Evolutionary conservation across 92 coral and sea anemone species (phyloP).

Genomic region (Palythoa heliodiscus): DNA sequence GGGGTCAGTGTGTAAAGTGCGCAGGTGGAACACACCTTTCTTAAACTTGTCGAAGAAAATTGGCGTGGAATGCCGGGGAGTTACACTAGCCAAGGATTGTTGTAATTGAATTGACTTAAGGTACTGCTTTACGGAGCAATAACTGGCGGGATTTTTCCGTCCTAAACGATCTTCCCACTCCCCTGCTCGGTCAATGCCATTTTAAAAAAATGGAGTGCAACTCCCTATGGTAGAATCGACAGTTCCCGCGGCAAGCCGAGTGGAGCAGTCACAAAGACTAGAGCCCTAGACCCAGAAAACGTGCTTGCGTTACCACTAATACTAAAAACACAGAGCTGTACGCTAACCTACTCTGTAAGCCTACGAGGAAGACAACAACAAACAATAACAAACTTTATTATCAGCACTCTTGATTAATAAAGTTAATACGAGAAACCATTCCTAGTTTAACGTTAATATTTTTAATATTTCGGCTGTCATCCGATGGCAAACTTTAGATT

Average conservation of each 20-base stretch:
- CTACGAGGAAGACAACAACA: no score
- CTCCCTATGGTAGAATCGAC: background rate
- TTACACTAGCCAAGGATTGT: conserved; percentile 52
- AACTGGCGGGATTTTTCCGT: background rate
- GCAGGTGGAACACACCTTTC: conserved; percentile 35
- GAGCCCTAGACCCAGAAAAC: background rate
- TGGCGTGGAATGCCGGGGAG: conserved; percentile 52
- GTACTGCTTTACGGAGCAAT: background rate
- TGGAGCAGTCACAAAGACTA: background rate
- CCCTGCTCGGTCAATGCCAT: background rate
- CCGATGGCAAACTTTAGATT: no score
- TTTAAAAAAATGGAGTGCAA: background rate
- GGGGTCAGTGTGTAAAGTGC: conserved; percentile 17
- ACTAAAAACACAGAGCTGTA: background rate
- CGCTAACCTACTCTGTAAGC: background rate
- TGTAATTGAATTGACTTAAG: conserved; percentile 42
- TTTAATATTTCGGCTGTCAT: no score
- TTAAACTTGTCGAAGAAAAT: conserved; percentile 50
- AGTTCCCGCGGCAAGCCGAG: background rate
- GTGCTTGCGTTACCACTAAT: background rate
- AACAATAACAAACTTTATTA: no score
- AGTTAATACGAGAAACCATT: no score
- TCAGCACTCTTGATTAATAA: no score
- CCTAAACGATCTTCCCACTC: background rate
- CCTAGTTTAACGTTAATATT: no score